Conservation (phyloP, 2,888 invertebrate genomes). For the Eledona agricola region DNA sequence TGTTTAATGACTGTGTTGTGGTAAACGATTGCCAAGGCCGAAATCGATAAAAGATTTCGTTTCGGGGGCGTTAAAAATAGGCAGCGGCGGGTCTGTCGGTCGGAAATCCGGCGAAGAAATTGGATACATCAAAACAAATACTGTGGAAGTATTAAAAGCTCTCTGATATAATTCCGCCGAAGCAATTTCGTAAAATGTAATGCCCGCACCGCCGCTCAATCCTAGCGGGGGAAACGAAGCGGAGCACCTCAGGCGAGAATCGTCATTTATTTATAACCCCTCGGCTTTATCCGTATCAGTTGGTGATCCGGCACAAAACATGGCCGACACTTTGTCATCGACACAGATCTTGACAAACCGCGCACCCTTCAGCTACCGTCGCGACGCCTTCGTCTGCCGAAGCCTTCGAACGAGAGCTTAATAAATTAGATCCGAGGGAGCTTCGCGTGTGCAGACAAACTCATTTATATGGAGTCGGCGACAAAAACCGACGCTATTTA, state of each 20-base stretch:
- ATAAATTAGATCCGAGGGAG: constrained; percentile 32
- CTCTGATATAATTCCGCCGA: constrained; percentile 47
- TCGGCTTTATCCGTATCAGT: constrained; percentile 52
- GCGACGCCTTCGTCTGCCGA: no score
- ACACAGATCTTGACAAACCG: constrained; percentile 50
- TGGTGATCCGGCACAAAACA: constrained; percentile 53
- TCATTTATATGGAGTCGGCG: not conserved
- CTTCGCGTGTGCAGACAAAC: not conserved
- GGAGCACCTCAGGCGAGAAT: constrained; percentile 50
- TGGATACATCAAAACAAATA: constrained; percentile 28
- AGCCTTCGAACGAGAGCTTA: no score
- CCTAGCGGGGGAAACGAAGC: constrained; percentile 38
- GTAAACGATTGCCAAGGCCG: constrained; percentile 23
- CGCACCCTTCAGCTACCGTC: constrained; percentile 22
- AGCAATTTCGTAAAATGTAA: constrained; percentile 47
- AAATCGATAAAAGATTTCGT: constrained; percentile 23
- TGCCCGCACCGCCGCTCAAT: constrained; percentile 29
- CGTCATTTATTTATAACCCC: constrained; percentile 57
- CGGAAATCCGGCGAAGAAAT: constrained; percentile 21
- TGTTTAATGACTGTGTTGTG: constrained; percentile 26
- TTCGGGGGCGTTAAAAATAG: not conserved
- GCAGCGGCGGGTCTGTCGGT: not conserved
- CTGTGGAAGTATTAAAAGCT: constrained; percentile 45
- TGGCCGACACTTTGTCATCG: constrained; percentile 56
- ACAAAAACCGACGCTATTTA: constrained; percentile 9